A percentile compares a stretch with the other conserved stretches of the same genome.
These are phyloP conservation scores for Catocala sponsa DNA, from an alignment of 2,888 invertebrate genomes.

Conservation along the genomic window DNA sequence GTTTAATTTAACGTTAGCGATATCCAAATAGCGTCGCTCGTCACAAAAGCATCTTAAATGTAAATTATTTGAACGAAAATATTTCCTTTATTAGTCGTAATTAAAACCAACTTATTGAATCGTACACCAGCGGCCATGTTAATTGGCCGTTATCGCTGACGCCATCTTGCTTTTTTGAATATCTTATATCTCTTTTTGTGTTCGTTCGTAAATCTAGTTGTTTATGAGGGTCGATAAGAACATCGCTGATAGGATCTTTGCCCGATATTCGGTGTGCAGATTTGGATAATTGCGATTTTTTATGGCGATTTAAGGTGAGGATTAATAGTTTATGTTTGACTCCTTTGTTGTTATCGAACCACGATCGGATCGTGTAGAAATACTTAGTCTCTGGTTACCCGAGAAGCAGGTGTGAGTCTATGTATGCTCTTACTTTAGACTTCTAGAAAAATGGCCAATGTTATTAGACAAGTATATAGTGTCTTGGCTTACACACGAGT, in stretches of 20 bases:
- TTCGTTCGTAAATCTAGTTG: constrained; percentile 64
- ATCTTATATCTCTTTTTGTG: constrained; percentile 26
- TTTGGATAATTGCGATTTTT: constrained; percentile 28
- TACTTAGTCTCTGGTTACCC: too few species aligned
- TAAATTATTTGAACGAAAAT: constrained; percentile 22
- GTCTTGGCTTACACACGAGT: too few species aligned
- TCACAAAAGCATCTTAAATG: constrained; percentile 1
- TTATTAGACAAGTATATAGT: too few species aligned
- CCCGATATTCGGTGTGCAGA: constrained; percentile 44
- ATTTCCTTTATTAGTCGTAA: constrained; percentile 55
- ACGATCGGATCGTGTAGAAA: too few species aligned
- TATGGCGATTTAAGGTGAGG: constrained; percentile 19
- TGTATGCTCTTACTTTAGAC: too few species aligned
- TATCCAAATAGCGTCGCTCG: too few species aligned
- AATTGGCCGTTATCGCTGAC: constrained; percentile 65
- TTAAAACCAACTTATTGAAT: constrained; percentile 64
- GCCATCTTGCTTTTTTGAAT: constrained; percentile 59
- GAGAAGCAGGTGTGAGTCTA: too few species aligned
- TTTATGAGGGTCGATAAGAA: constrained; percentile 61
- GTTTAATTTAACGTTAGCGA: too few species aligned
- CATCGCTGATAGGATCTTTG: constrained; percentile 57
- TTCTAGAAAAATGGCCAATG: too few species aligned
- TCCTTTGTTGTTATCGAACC: too few species aligned
- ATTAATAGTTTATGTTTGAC: too few species aligned
- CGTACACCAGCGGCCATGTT: constrained; percentile 57